Base-by-base conservation (phyloP, 2,113 vertebrate genomes). In the Lophius piscatorius region DNA sequence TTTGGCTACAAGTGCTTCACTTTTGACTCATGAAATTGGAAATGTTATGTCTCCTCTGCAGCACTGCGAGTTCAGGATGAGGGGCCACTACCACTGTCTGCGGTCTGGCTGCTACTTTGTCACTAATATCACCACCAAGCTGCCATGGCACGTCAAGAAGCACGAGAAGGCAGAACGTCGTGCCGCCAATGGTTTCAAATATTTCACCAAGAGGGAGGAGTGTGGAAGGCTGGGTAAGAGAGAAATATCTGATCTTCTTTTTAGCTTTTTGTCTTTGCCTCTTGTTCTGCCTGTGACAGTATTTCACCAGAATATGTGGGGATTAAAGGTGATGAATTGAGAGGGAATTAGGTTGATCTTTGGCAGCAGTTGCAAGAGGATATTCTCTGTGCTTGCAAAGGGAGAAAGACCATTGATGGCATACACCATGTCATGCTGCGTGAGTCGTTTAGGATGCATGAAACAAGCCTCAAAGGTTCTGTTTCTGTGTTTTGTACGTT, bases 51-150 rank as follows among this genome's bases (percentile, higher is more conserved):
- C 31, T 36, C 49, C 16, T 17, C 33, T 16, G 49, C 59, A 99
- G 97, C 96, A 98, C 90, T 99, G 97, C 36, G 97, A 99, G 86
- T 99, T 99, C 91, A 92, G 96, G 61, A 97, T 98, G 95, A 90
- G 97, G 4, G 97, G 97, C 21, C 97, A 99, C 87, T 99, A 99
- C 89, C 97, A 99, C 91, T 99, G 97, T 70, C 92, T 98, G 70
- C 92, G 96, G 36, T 92, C 92, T 0, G 94, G 94, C 92, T 99
- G 97, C 92, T 95, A 79, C 89, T 99, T 99, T 0, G 95, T 98
- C 81, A 99, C 97, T 56, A 99, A 99, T 92, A 98, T 99, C 91
- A 99, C 96, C 87, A 99, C 97, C 88, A 99, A 99, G 86, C 92
- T 99, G 77, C 97, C 97, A 1, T 99, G 97, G 97, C 97, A 99